These are phyloP conservation scores for Hermaeophaga mercurialis DNA, from an alignment of 2,888 invertebrate genomes.

Conservation along the genomic window DNA sequence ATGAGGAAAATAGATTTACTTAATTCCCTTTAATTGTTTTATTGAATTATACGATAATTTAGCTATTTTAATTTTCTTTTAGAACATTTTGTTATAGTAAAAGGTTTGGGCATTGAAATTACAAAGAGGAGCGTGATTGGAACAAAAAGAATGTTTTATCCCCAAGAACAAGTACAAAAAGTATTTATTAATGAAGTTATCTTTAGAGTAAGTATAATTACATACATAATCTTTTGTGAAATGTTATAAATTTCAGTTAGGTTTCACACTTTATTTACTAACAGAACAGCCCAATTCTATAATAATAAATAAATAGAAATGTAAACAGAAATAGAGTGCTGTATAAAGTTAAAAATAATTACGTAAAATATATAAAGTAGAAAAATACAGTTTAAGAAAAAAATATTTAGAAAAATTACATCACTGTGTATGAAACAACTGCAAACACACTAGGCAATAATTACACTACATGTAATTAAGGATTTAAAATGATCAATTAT, in stretches of 20 bases:
- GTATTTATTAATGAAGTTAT: conserved; percentile 39
- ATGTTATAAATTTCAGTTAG: not conserved
- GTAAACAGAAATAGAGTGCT: too few species aligned
- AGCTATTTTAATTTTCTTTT: too few species aligned
- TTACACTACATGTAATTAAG: too few species aligned
- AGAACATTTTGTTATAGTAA: conserved; percentile 31
- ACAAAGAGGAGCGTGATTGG: conserved; percentile 30
- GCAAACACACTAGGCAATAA: too few species aligned
- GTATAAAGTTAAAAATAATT: too few species aligned
- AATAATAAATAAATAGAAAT: too few species aligned
- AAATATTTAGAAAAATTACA: not conserved
- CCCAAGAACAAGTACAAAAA: conserved; percentile 33
- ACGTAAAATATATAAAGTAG: too few species aligned
- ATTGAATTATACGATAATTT: not conserved
- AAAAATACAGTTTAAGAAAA: not conserved
- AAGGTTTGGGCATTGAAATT: conserved; percentile 33
- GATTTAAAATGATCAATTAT: too few species aligned
- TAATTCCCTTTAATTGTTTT: not conserved
- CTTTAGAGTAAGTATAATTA: conserved; percentile 26
- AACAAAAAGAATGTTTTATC: conserved; percentile 31
- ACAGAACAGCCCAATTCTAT: too few species aligned
- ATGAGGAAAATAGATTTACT: not conserved
- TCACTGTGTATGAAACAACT: too few species aligned
- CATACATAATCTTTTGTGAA: not conserved
- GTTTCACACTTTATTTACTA: too few species aligned